Evolutionary conservation across 2,113 vertebrate genomes (phyloP).

Genomic region (Onychostoma macrolepis): DNA sequence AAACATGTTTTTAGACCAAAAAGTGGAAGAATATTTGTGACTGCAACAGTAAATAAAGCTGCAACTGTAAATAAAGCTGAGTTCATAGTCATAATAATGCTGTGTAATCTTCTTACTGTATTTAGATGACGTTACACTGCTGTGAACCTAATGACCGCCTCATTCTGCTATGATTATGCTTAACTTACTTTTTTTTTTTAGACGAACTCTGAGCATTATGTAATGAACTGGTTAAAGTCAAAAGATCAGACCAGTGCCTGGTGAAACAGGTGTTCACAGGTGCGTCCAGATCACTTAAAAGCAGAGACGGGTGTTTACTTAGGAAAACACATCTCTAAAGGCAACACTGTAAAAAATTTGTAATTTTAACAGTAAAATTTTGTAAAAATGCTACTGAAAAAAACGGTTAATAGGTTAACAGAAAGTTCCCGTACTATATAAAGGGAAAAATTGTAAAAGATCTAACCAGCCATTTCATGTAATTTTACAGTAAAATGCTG

Average conservation of each 20-base stretch:
- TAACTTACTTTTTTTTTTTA: constrained; percentile 5
- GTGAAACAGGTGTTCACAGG: background rate
- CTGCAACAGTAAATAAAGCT: background rate
- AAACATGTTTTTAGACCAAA: background rate
- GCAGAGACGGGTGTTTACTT: background rate
- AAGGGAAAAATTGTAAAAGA: no score
- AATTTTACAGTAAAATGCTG: no score
- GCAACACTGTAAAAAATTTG: no score
- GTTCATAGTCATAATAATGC: background rate
- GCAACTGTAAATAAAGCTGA: background rate
- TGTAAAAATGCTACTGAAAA: no score
- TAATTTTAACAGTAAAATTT: no score
- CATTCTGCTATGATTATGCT: constrained; percentile 21
- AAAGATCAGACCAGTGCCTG: constrained; percentile 21
- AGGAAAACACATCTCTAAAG: background rate
- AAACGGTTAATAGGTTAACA: no score
- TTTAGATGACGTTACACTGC: background rate
- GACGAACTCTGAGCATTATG: constrained; percentile 37
- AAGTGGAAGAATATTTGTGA: background rate
- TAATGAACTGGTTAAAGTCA: constrained; percentile 33
- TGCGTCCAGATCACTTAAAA: background rate
- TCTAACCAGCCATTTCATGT: no score
- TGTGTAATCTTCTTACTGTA: background rate
- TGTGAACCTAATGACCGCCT: background rate
- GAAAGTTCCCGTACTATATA: no score